phyloP scores from a whole-genome alignment of 1,140 invertebrate genomes.

The Oscheius sp. region DNA sequence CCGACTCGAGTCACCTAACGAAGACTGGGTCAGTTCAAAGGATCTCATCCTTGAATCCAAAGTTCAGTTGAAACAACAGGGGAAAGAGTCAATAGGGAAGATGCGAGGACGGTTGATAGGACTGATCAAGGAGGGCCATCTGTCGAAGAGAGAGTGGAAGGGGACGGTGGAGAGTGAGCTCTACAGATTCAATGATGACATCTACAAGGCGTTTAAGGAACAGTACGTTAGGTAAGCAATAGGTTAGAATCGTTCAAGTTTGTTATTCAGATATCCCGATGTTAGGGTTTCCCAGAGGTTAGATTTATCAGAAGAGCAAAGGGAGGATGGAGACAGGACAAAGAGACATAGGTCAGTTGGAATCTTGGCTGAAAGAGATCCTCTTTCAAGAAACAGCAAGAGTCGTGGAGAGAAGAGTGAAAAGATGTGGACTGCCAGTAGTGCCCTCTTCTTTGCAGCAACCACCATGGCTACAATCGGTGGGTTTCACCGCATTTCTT shows the following conservation, averaged over 20 bases:
- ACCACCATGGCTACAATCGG: constrained; percentile 61
- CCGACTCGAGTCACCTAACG: constrained; percentile 75
- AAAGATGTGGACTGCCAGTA: constrained; percentile 58
- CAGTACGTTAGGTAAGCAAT: constrained; percentile 52
- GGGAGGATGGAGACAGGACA: constrained; percentile 6
- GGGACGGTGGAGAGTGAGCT: constrained; percentile 39
- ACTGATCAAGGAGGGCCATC: constrained; percentile 29
- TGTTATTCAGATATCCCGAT: constrained; percentile 46
- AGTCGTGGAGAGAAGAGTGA: constrained; percentile 54
- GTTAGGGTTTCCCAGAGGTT: constrained; percentile 32
- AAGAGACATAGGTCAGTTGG: constrained; percentile 14
- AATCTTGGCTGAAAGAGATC: no score
- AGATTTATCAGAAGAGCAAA: background rate
- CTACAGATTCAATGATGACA: constrained; percentile 50
- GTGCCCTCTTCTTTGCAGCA: constrained; percentile 57
- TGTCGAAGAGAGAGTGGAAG: constrained; percentile 45
- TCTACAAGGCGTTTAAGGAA: constrained; percentile 58
- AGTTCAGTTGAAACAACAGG: constrained; percentile 49
- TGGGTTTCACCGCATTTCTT: background rate
- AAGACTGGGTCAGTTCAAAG: constrained; percentile 65
- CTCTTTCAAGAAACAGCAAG: constrained; percentile 32
- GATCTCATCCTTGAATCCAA: constrained; percentile 46
- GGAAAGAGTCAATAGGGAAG: constrained; percentile 40
- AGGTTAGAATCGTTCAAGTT: background rate
- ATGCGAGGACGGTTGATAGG: constrained; percentile 43